Conservation (phyloP, 2,113 vertebrate genomes). For the Mobula hypostoma region DNA sequence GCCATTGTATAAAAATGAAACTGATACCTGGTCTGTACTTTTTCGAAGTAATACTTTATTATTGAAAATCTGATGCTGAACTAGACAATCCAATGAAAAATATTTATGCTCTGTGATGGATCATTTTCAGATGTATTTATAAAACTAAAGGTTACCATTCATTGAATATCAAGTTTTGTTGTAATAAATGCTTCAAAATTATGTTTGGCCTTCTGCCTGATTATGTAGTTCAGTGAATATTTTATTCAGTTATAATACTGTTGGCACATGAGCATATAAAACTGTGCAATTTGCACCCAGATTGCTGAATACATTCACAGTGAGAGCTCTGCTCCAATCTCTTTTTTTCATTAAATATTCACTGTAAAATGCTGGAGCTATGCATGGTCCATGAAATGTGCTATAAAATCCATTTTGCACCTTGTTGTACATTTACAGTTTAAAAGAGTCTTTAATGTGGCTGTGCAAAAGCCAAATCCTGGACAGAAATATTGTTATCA, state of each 20-base stretch:
- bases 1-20: no score
- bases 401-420: not conserved
- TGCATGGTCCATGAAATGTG: no score
- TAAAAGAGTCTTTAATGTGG: not conserved
- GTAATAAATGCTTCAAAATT: no score
- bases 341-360: not conserved
- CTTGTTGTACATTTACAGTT: not conserved
- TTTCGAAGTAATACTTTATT: no score
- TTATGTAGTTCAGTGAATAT: no score
- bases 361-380: no score
- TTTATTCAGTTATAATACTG: no score
- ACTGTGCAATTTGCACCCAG: not conserved
- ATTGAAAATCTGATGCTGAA: not conserved
- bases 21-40: no score
- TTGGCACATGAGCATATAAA: not conserved
- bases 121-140: not conserved
- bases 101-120: not conserved
- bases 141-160: not conserved
- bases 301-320: not conserved
- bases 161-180: not conserved
- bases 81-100: not conserved
- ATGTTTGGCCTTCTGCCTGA: no score
- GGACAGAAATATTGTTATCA: no score
- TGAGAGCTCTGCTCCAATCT: not conserved
- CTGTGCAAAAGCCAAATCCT: no score